These are phyloP conservation scores for Sipha flava DNA, from an alignment of 1,140 invertebrate species.

Conservation along the genomic window DNA sequence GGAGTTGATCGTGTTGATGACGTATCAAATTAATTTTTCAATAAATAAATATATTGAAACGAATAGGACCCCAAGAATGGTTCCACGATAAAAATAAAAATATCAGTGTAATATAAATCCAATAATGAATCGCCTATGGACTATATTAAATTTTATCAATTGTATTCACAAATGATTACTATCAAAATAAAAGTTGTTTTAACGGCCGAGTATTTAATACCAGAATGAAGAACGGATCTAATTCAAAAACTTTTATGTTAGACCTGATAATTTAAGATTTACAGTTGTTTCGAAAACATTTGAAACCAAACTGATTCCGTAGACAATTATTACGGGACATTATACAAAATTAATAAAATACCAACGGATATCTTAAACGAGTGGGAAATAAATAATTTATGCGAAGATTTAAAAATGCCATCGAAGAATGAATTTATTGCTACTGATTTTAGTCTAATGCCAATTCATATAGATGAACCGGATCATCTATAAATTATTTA, in stretches of 20 bases:
- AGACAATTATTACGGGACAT: constrained; percentile 89
- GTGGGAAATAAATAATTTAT: constrained; percentile 59
- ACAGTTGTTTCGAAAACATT: constrained; percentile 64
- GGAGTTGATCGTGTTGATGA: constrained; percentile 79
- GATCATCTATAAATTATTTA: constrained; percentile 65
- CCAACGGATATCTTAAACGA: constrained; percentile 51
- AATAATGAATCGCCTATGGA: constrained; percentile 67
- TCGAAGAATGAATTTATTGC: constrained; percentile 87
- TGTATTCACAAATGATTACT: constrained; percentile 44
- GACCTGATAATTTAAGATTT: constrained; percentile 68
- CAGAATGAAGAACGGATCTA: constrained; percentile 78
- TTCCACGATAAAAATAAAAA: constrained; percentile 81
- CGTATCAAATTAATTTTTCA: constrained; percentile 72
- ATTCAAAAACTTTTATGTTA: constrained; percentile 66
- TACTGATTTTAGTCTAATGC: constrained; percentile 67
- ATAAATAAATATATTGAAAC: constrained; percentile 76
- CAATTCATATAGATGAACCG: constrained; percentile 49
- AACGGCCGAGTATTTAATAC: constrained; percentile 61
- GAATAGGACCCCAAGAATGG: constrained; percentile 70
- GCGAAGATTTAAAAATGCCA: constrained; percentile 64
- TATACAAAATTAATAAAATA: constrained; percentile 69
- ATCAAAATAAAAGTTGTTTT: constrained; percentile 82
- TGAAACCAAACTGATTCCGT: constrained; percentile 52
- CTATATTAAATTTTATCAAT: constrained; percentile 58
- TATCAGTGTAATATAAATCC: constrained; percentile 70